Base-by-base conservation (phyloP, 2,888 invertebrate species). In the Pogonocherus hispidulus region DNA sequence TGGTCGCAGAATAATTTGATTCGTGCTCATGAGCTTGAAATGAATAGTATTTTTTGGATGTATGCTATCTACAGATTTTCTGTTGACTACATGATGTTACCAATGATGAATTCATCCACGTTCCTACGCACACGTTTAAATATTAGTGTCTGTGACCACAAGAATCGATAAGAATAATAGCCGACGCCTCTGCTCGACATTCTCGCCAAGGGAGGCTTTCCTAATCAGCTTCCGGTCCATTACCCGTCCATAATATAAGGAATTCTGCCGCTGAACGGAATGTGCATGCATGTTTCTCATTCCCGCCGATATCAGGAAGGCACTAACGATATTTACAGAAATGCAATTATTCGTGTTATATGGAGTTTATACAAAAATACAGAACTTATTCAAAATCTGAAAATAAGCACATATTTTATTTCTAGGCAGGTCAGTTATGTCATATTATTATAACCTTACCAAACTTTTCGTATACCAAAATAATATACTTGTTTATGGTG, bases 221-320 rank as follows among this genome's bases (percentile, higher is more conserved):
- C 74, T 77, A 77, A 77, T 77, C 77, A 76, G 72, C 70, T 76
- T 77, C 74, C 69, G 69, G 72, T 65, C 74, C 76, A 77, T 77
- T 76, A 75, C 72, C 63, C 65, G 41, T 70, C 55, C 56, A 74
- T 76, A 76, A 76, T 76, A 71, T 74, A 72, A 69, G 74, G 73
- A 73, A 73, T 76, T 67, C 46, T 59, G 54, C 52, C 59, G 59
- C 55, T 63, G 44, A 66, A 54, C 55, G 59, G 63, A 62, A 35
- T 62, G 64, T 56, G 64, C 62, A 59, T 56, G 64, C 62, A 19
- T 63, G 51, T 69, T 63, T 23, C 51, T 46, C 32, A 16, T 46
- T 27, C 32, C 22, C 32, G 8, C 32, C 23, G 22, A 51, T 22
- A 51, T 51, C 49, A 51, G 49, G 22, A 6, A 14, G 23, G 49